phyloP scores from a whole-genome alignment of 2,797 vertebrate species.

The Tarsius wallacei region DNA sequence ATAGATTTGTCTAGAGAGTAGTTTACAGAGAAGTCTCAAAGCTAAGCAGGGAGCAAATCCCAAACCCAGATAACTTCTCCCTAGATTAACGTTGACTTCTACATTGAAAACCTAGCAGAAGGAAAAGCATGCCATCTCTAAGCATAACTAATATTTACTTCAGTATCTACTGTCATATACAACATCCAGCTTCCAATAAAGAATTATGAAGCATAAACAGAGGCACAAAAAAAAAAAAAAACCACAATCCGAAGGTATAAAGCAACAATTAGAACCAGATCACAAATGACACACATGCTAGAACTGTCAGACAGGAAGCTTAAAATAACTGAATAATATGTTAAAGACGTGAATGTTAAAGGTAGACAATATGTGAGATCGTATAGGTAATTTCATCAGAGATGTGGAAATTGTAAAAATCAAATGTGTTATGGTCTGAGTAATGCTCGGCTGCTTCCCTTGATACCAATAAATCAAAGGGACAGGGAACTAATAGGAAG shows the following conservation, averaged over 20 bases:
- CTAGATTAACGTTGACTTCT: not conserved
- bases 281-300: too few relatives aligned
- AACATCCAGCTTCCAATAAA: not conserved
- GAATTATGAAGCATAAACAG: not conserved
- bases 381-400: not conserved
- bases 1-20: too few relatives aligned
- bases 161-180: not conserved
- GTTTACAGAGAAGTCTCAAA: too few relatives aligned
- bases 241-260: not conserved
- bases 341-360: not conserved
- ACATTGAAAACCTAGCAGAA: not conserved
- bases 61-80: not conserved
- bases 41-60: not conserved
- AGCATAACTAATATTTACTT: not conserved
- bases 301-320: too few relatives aligned
- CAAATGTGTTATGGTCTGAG: too few relatives aligned
- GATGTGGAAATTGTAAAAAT: not conserved
- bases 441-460: too few relatives aligned
- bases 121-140: not conserved
- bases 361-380: not conserved
- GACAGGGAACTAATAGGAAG: too few relatives aligned
- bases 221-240: not conserved
- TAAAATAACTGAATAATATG: too few relatives aligned
- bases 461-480: too few relatives aligned
- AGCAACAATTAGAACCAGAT: not conserved